Conservation (phyloP, 2,797 vertebrate species). For the Halcyon leucocephala region DNA sequence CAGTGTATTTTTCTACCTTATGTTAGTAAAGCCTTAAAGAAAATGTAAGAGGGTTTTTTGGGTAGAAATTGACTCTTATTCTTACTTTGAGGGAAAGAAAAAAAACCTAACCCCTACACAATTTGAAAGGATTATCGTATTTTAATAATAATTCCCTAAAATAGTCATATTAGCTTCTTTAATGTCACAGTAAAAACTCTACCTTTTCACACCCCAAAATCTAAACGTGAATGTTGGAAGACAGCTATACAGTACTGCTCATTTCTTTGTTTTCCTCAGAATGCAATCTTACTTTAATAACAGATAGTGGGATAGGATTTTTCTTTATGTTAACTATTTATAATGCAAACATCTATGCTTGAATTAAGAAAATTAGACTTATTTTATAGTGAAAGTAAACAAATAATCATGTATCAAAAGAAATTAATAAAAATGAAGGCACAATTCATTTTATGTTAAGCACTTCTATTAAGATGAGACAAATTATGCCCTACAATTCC, state of each 20-base stretch:
- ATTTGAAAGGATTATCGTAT: background rate
- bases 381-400: background rate
- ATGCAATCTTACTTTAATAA: background rate
- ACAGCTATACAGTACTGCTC: background rate
- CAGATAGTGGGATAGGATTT: background rate
- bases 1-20: too few species aligned
- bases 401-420: background rate
- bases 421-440: background rate
- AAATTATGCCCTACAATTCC: background rate
- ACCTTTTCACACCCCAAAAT: background rate
- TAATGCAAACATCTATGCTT: background rate
- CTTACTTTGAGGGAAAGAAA: background rate
- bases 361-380: background rate
- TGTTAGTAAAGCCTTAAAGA: too few species aligned
- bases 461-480: background rate
- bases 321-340: background rate
- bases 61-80: background rate
- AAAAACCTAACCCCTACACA: background rate
- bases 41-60: background rate
- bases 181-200: background rate
- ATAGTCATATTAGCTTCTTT: background rate
- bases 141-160: background rate
- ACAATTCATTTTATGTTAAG: background rate
- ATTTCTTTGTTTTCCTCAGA: background rate
- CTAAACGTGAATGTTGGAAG: background rate